A percentile compares a stretch with the other conserved stretches of the same genome.
These are phyloP conservation scores for Pogonomyrmex californicus DNA, from an alignment of 1,140 invertebrate genomes.

Conservation along the genomic window DNA sequence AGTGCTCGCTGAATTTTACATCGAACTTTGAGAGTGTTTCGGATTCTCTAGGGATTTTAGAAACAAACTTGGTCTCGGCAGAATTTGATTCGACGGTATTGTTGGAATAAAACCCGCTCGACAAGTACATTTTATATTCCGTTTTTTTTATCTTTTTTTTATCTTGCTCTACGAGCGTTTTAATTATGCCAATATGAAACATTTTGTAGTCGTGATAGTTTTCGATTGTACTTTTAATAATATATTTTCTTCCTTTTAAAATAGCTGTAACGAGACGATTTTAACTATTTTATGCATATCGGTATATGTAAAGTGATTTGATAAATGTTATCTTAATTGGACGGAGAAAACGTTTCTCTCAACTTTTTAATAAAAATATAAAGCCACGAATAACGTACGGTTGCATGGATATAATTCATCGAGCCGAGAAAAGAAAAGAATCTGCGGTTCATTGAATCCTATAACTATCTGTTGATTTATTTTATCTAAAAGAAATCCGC, in stretches of 20 bases:
- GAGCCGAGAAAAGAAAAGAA: background rate
- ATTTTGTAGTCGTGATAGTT: background rate
- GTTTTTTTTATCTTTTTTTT: background rate
- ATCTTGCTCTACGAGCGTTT: background rate
- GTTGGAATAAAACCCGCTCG: background rate
- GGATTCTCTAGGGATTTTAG: conserved; percentile 1
- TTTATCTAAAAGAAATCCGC: background rate
- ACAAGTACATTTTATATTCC: background rate
- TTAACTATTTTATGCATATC: background rate
- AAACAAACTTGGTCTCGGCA: conserved; percentile 5
- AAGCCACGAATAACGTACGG: no score
- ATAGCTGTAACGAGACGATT: background rate
- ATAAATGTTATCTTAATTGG: background rate
- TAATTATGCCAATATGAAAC: background rate
- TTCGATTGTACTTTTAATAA: background rate
- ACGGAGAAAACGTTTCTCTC: background rate
- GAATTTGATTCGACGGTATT: conserved; percentile 5
- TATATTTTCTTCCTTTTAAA: background rate
- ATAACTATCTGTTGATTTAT: conserved; percentile 18
- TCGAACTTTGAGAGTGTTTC: conserved; percentile 2
- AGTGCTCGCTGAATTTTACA: conserved; percentile 1
- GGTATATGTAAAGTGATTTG: background rate
- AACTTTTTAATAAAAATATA: no score
- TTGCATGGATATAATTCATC: background rate
- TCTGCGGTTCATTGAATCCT: background rate